A percentile compares a stretch with the other conserved stretches of the same genome.
Conservation (phyloP, 1,140 invertebrate genomes). For the Helicoverpa armigera region DNA sequence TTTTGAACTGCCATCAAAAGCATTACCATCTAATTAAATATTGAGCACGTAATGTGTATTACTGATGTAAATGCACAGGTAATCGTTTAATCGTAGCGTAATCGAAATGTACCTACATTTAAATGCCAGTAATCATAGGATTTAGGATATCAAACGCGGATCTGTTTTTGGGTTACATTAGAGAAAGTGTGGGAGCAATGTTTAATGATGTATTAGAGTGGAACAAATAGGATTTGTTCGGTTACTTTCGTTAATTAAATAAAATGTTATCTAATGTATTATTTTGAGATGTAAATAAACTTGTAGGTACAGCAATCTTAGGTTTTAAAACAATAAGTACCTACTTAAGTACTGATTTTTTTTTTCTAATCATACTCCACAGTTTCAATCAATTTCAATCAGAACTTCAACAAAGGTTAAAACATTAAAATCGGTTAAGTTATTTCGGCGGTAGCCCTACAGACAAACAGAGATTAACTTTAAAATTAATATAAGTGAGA, state of each 20-base stretch:
- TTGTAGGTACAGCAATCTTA: no score
- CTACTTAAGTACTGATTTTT: no score
- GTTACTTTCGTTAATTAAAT: background rate
- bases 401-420: no score
- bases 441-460: no score
- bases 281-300: no score
- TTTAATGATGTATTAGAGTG: background rate
- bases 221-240: background rate
- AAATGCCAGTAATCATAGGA: conserved; percentile 9
- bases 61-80: background rate
- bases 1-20: background rate
- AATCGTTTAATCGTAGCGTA: no score
- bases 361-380: no score
- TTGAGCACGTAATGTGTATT: background rate
- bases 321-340: no score
- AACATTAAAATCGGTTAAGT: no score
- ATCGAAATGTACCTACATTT: background rate
- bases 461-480: no score
- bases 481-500: no score
- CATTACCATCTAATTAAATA: background rate
- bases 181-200: background rate
- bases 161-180: background rate
- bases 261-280: background rate
- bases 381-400: no score
- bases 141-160: background rate